Conservation (phyloP, 2,113 vertebrate genomes). For the Callionymus lyra region DNA sequence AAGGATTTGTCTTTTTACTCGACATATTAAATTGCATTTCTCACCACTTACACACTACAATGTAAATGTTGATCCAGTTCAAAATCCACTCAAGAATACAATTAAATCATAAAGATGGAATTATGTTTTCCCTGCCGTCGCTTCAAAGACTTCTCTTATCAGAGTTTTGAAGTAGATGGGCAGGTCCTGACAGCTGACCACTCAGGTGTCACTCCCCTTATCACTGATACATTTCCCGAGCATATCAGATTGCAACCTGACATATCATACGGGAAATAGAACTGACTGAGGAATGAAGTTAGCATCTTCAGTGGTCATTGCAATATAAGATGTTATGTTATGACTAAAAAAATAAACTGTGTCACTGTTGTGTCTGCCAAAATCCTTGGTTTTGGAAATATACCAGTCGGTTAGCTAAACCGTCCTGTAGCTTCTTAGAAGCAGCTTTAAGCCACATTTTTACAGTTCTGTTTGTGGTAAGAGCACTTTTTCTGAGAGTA, state of each 20-base stretch:
- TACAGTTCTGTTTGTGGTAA: no score
- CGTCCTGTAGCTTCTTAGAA: no score
- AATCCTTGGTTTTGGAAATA: no score
- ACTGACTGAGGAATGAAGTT: slow-evolving; percentile 30
- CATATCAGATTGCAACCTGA: slow-evolving; percentile 24
- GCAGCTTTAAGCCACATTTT: no score
- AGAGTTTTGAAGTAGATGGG: slow-evolving; percentile 21
- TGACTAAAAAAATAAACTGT: background rate
- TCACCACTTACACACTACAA: no score
- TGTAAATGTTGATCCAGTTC: background rate
- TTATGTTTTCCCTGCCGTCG: slow-evolving; percentile 3
- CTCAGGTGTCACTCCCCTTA: slow-evolving; percentile 20
- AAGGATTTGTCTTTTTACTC: slow-evolving; percentile 6
- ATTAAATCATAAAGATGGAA: slow-evolving; percentile 5
- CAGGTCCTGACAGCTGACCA: slow-evolving; percentile 18
- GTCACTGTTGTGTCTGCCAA: slow-evolving; percentile 7
- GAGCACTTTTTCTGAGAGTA: no score
- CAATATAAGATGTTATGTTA: slow-evolving; percentile 10
- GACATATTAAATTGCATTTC: background rate
- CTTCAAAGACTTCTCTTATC: slow-evolving; percentile 12
- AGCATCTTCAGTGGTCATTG: slow-evolving; percentile 18
- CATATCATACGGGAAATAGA: slow-evolving; percentile 13
- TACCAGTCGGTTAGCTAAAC: no score
- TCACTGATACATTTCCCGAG: slow-evolving; percentile 22
- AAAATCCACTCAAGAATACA: slow-evolving; percentile 1